Conservation (phyloP, 2,888 invertebrate genomes). For the Agrotis ipsilon region DNA sequence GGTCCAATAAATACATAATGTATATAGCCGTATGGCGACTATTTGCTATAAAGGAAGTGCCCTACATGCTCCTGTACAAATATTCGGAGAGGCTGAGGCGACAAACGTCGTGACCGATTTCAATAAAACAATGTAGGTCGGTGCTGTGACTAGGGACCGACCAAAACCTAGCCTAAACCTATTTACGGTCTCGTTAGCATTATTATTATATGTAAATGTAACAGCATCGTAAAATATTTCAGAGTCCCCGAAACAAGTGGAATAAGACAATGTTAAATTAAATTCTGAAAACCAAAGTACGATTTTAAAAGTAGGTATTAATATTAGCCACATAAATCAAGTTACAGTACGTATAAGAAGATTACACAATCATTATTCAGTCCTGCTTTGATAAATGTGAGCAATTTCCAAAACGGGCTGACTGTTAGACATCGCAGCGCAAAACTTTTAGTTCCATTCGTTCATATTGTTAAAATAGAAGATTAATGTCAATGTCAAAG, state of each 20-base stretch:
- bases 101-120: slow-evolving; percentile 38
- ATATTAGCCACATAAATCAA: slow-evolving; percentile 60
- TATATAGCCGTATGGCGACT: slow-evolving; percentile 38
- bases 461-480: slow-evolving; percentile 29
- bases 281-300: slow-evolving; percentile 36
- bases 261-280: slow-evolving; percentile 37
- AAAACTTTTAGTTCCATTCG: slow-evolving; percentile 36
- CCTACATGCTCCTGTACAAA: slow-evolving; percentile 33
- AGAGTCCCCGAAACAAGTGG: slow-evolving; percentile 21
- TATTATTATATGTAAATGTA: slow-evolving; percentile 47
- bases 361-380: slow-evolving; percentile 59
- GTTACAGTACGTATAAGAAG: slow-evolving; percentile 46
- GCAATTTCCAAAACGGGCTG: slow-evolving; percentile 50
- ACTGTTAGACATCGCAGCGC: slow-evolving; percentile 29
- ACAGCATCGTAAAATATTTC: slow-evolving; percentile 39
- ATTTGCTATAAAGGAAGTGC: slow-evolving; percentile 33
- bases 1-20: slow-evolving; percentile 53
- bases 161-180: slow-evolving; percentile 15
- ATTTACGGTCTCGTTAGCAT: slow-evolving; percentile 26
- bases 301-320: slow-evolving; percentile 46
- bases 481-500: slow-evolving; percentile 33
- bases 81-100: slow-evolving; percentile 34
- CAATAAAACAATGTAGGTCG: slow-evolving; percentile 53
- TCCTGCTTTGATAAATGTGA: slow-evolving; percentile 60
- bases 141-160: background rate